Base-by-base conservation (phyloP, 2,797 vertebrate genomes). In the Thripadectes ignobilis region DNA sequence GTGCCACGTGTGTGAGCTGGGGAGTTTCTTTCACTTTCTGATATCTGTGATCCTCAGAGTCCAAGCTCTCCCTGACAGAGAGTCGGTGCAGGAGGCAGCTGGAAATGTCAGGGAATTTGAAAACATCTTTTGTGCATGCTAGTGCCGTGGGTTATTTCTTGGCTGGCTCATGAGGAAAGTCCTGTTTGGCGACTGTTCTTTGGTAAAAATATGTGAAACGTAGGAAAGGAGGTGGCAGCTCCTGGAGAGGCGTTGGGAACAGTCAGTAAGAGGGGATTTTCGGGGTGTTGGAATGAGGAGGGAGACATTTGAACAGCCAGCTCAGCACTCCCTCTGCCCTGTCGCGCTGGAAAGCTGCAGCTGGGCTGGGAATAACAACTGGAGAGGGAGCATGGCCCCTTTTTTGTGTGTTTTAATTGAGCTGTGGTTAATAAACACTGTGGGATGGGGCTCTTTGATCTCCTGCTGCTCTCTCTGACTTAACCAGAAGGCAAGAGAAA, bases 41-140 rank as follows among this genome's bases (percentile, higher is more conserved):
- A 22, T 15, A 17, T 10, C 4, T 19, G 32, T 17, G 4, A 36
- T 69, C 59, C 62, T 83, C 23, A 1, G 74, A 72, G 58, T 24
- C 84, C 0, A 0, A 71, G 8, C 48, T 59, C 45, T 63, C 61
- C 54, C 61, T 20, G 14, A 43, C 1, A 5, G 41, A 54, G 41
- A 19, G 5, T 29, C 71, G 5, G 63, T 62, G 59, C 57, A 39
- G 87, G 55, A 76, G 91, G 76, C 80, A 21, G 5, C 13, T 4
- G 57, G 46, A 94, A 96, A 96, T 92, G 85, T 79, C 94, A 93
- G 78, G 1, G 15, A 26, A 32, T 55, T 26, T 96, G 77, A 95
- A 94, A 96, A 67, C 86, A 20, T 66, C 71, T 74, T 95, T 95
- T 95, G 94, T 96, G 46, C 34, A 21, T 3, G n/a, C 73, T 5